A percentile compares a stretch with the other conserved stretches of the same genome.
phyloP scores from a whole-genome alignment of 2,113 vertebrate species.

The Ramphastos sulfuratus region DNA sequence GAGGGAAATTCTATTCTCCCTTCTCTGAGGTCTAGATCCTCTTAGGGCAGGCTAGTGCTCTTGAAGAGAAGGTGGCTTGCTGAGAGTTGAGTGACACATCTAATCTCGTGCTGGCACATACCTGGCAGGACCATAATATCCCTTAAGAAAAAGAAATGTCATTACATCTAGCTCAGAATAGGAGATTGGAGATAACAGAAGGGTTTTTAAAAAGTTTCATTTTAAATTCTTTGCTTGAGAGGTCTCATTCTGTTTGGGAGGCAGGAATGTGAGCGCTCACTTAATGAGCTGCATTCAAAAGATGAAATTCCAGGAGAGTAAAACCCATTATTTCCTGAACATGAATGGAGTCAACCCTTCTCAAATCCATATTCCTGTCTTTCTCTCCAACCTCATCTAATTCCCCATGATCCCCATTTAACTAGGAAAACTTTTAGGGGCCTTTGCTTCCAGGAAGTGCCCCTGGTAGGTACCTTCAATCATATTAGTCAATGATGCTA shows the following conservation, averaged over 20 bases:
- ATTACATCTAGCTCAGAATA: constrained; percentile 9
- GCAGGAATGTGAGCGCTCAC: constrained; percentile 5
- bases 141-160: constrained; percentile 22
- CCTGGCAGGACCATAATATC: background rate
- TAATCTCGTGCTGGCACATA: background rate
- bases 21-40: background rate
- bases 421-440: background rate
- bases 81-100: background rate
- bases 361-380: background rate
- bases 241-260: constrained; percentile 28
- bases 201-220: background rate
- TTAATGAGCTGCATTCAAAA: constrained; percentile 43
- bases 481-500: background rate
- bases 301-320: constrained; percentile 26
- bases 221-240: constrained; percentile 54
- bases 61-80: background rate
- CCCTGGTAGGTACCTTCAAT: background rate
- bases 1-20: background rate
- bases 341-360: background rate
- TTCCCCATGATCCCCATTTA: background rate
- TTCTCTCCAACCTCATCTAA: background rate
- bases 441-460: background rate
- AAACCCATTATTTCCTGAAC: constrained; percentile 10
- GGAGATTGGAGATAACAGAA: background rate
- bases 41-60: background rate